A percentile compares a stretch with the other conserved stretches of the same genome.
Evolutionary conservation across 2,888 invertebrate genomes (phyloP).

Genomic region (Agrotis puta): DNA sequence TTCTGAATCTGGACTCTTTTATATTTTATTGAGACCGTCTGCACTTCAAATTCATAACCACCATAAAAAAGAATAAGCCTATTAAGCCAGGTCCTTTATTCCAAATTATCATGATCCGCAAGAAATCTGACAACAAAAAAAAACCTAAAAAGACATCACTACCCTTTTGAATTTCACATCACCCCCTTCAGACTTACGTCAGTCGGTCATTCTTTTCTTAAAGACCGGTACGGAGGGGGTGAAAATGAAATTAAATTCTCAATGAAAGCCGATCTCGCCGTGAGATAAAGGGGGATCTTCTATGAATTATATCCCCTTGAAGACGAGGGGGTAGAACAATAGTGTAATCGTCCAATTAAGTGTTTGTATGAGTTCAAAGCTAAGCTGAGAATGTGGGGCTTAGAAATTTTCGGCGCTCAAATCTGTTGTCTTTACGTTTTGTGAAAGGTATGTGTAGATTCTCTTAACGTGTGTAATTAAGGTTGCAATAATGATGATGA

Average conservation of each 20-base stretch:
- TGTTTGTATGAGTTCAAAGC: constrained; percentile 83
- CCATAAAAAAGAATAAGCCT: constrained; percentile 17
- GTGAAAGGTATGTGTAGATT: not conserved
- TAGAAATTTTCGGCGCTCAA: constrained; percentile 61
- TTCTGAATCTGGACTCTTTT: not conserved
- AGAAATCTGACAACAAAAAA: constrained; percentile 54
- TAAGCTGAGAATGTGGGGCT: constrained; percentile 73
- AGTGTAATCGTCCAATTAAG: constrained; percentile 90
- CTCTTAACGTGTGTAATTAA: constrained; percentile 41
- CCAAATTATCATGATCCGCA: constrained; percentile 47
- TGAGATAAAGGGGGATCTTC: constrained; percentile 86
- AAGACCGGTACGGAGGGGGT: constrained; percentile 82
- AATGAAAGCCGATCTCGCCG: constrained; percentile 87
- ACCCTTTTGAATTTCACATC: constrained; percentile 79
- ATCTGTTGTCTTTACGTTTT: constrained; percentile 42
- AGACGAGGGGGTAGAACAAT: constrained; percentile 87
- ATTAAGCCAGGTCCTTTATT: constrained; percentile 37
- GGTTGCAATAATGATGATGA: constrained; percentile 34
- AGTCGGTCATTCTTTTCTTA: constrained; percentile 89
- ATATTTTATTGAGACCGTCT: not conserved
- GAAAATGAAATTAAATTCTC: constrained; percentile 90
- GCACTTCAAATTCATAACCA: constrained; percentile 29
- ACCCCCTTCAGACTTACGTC: constrained; percentile 78
- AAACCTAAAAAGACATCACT: constrained; percentile 73
- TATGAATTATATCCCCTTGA: constrained; percentile 87